These are phyloP conservation scores for Amphilophus citrinellus DNA, from an alignment of 2,113 vertebrate species.

Conservation along the genomic window DNA sequence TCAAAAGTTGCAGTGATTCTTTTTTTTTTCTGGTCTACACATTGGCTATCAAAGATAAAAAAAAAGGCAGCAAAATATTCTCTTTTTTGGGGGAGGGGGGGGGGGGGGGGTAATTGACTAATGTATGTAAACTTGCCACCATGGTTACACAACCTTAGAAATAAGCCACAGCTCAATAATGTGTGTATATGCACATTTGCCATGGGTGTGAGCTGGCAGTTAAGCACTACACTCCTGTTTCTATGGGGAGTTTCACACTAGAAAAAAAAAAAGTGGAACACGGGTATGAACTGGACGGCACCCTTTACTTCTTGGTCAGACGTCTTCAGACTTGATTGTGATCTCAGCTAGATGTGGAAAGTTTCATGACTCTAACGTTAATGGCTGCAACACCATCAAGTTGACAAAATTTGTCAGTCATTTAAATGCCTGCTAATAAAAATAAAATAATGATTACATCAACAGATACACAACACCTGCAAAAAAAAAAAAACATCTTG, in stretches of 20 bases:
- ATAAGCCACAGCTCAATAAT: background rate
- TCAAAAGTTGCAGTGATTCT: no score
- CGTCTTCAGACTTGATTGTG: no score
- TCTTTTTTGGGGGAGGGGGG: no score
- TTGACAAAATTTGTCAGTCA: background rate
- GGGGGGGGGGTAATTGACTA: background rate
- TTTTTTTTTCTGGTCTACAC: no score
- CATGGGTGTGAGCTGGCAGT: background rate
- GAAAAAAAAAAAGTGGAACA: background rate
- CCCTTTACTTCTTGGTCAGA: background rate
- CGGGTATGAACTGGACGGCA: background rate
- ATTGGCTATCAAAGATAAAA: no score
- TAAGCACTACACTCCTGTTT: background rate
- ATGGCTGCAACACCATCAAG: accelerated
- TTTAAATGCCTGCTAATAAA: background rate
- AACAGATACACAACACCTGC: background rate
- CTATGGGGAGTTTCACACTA: background rate
- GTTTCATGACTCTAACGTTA: no score
- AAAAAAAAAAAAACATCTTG: background rate
- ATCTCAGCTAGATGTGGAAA: no score
- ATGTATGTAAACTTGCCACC: background rate
- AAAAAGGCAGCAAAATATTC: no score
- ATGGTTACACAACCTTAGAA: background rate
- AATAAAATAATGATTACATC: background rate
- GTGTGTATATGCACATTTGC: background rate